These are phyloP conservation scores for Papilio protenor DNA, from an alignment of 2,888 invertebrate species.

Conservation along the genomic window DNA sequence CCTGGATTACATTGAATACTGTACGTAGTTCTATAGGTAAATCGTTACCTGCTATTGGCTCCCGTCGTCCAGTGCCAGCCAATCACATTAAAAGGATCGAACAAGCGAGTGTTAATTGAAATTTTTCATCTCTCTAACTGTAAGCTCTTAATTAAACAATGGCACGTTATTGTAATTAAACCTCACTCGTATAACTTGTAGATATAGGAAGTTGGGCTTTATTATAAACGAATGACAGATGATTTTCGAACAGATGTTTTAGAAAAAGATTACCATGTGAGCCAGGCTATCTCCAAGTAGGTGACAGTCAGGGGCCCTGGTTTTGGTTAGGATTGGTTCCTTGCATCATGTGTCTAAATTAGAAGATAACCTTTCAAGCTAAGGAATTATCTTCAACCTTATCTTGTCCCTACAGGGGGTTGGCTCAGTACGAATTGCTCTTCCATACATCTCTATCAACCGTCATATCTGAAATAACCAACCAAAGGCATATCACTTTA, in stretches of 20 bases:
- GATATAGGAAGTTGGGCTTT: background rate
- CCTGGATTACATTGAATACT: constrained; percentile 62
- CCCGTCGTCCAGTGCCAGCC: constrained; percentile 59
- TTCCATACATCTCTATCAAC: no score
- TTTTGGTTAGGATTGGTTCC: background rate
- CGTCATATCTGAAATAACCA: no score
- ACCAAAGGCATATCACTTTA: no score
- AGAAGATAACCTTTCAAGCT: no score
- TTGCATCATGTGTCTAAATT: background rate
- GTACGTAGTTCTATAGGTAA: constrained; percentile 52
- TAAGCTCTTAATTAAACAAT: constrained; percentile 29
- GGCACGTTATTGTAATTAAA: constrained; percentile 6
- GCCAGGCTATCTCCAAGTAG: background rate
- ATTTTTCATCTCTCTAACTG: constrained; percentile 61
- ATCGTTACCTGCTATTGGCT: constrained; percentile 56
- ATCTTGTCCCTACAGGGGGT: no score
- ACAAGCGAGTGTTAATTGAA: constrained; percentile 81
- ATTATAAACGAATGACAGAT: background rate
- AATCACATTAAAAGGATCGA: constrained; percentile 61
- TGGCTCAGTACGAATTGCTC: no score
- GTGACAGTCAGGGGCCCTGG: background rate
- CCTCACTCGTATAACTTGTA: background rate
- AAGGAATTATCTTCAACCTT: no score
- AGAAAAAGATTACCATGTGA: background rate
- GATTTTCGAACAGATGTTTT: background rate